phyloP scores from a whole-genome alignment of 2,113 vertebrate species.

The Perccottus glenii region DNA sequence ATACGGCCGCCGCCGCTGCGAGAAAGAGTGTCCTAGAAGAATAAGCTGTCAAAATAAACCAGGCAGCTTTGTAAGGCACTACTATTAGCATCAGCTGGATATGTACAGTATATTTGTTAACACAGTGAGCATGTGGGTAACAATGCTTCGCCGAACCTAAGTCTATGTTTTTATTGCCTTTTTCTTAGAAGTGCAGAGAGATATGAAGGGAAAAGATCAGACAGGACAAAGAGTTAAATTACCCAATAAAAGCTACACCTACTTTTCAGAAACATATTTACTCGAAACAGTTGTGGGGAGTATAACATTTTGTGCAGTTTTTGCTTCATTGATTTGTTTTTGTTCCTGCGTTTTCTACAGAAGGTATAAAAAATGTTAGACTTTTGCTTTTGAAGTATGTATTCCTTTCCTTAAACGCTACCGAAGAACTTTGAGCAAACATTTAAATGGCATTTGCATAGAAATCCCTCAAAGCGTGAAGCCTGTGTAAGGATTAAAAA shows the following conservation, averaged over 20 bases:
- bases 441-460: not conserved
- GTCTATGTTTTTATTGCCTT: slow-evolving; percentile 27
- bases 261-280: not conserved
- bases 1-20: not conserved
- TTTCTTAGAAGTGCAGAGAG: slow-evolving; percentile 39
- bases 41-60: slow-evolving; percentile 21
- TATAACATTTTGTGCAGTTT: not conserved
- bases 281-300: not conserved
- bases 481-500: not conserved
- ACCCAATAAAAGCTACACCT: not conserved
- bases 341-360: too few relatives aligned
- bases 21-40: not conserved
- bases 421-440: not conserved
- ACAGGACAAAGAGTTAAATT: not conserved
- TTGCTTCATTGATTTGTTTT: not conserved
- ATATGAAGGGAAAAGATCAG: not conserved
- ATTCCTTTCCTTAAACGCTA: too few relatives aligned
- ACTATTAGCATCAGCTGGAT: slow-evolving; percentile 8
- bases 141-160: not conserved
- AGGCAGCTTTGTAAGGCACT: not conserved
- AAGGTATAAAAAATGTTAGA: too few relatives aligned
- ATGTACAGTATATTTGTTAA: not conserved
- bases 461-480: too few relatives aligned
- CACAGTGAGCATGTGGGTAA: not conserved
- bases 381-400: too few relatives aligned